phyloP scores from a whole-genome alignment of 2,113 vertebrate genomes.

The Chaetura pelagica region DNA sequence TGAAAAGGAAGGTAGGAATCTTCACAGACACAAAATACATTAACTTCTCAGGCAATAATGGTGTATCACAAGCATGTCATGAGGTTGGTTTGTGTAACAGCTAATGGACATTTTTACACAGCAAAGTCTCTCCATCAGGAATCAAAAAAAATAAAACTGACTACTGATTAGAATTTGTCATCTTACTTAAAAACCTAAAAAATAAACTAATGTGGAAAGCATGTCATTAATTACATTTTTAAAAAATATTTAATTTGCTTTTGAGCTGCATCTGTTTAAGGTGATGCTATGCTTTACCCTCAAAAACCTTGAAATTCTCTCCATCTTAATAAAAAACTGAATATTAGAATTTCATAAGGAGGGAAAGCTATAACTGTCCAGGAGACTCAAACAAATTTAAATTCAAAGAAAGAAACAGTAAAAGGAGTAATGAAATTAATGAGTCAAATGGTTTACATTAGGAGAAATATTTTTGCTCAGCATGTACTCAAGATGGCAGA shows the following conservation, averaged over 20 bases:
- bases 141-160: background rate
- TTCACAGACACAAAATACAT: background rate
- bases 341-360: background rate
- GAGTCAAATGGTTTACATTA: fast-evolving
- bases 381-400: background rate
- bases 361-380: background rate
- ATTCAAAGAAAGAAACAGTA: background rate
- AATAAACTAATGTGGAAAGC: background rate
- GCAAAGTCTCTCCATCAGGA: background rate
- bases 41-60: background rate
- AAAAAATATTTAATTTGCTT: background rate
- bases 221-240: background rate
- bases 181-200: background rate
- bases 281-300: background rate
- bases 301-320: background rate
- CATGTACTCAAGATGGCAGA: background rate
- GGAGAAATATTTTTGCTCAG: background rate
- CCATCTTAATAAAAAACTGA: background rate
- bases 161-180: background rate
- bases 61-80: background rate
- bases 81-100: background rate
- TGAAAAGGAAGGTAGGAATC: background rate
- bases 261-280: background rate
- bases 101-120: background rate
- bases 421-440: background rate